A percentile compares a stretch with the other conserved stretches of the same genome.
Evolutionary conservation across 2,797 vertebrate genomes (phyloP).

Genomic region (Dicrostonyx torquatus): DNA sequence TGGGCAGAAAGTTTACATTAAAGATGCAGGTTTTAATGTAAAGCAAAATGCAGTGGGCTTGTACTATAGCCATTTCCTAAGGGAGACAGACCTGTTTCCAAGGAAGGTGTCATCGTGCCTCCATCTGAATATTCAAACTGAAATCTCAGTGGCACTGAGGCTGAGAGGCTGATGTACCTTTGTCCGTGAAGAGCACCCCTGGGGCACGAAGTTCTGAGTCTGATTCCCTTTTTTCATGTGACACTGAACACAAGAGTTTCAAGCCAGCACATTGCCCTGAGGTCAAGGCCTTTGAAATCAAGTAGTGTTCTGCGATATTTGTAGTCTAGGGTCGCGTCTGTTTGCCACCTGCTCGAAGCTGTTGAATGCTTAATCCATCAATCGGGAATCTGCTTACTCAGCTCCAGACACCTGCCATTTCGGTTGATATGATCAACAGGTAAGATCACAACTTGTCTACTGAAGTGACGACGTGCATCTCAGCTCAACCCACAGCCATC

Average conservation of each 20-base stretch:
- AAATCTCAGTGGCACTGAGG: neutral
- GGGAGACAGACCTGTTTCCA: neutral
- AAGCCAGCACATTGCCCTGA: neutral
- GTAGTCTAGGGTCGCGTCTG: neutral
- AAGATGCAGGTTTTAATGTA: neutral
- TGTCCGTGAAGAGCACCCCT: no score
- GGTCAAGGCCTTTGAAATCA: neutral
- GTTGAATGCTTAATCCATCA: neutral
- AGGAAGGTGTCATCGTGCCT: no score
- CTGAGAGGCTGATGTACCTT: neutral
- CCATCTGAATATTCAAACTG: neutral
- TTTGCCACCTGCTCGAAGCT: neutral
- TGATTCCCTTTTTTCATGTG: no score
- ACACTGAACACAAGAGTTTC: neutral
- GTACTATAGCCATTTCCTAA: no score
- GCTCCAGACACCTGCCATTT: neutral
- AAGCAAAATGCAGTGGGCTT: neutral
- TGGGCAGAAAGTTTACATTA: rapidly evolving
- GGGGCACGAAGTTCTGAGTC: neutral
- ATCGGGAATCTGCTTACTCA: neutral
- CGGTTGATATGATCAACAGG: neutral
- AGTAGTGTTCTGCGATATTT: neutral
- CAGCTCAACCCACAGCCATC: neutral
- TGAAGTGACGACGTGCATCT: neutral
- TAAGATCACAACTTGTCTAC: neutral